Base-by-base conservation (phyloP, 1,140 invertebrate species). In the Dendroctonus ponderosae region DNA sequence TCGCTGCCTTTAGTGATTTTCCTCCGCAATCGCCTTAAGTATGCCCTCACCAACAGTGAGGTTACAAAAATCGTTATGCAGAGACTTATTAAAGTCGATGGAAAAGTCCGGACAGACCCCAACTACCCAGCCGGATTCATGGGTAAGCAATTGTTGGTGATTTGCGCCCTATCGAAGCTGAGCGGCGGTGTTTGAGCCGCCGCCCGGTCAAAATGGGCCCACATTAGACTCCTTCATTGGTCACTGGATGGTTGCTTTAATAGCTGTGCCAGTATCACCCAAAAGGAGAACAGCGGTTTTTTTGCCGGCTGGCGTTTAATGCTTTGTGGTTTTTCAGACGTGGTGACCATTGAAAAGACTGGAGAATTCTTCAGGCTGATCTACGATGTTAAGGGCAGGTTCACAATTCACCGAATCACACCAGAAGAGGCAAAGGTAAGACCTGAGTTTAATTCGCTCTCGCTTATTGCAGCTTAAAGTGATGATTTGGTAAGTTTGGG, bases 41-140 rank as follows among this genome's bases (percentile, higher is more conserved):
- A 99, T 85, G 98, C 98, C 51, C 84, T 99, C 14, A 99, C 95
- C 43, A 94, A 93, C 75, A 88, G 90, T 75, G 98, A 99, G 83
- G 96, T 97, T 2, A 95, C 90, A 46, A 99, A 98, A 82, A 99
- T 99, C 75, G 91, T 98, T 11, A 99, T 96, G 89, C 97, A 99
- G 81, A 87, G 98, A 49, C 84, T 99, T 8, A 97, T 99, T 77
- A 98, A 98, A 81, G 94, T 99, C 69, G 98, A 99, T 79, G 96
- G 95, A 52, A 98, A 98, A 86, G 91, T 99, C 39, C 86, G 98
- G 71, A 99, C 96, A 49, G 98, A 99, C 76, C 89, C 92, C 44
- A 97, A 93, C 71, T 99, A 92, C 79, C 98, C 98, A 53, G 89
- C 96, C 81, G 98, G 98, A 69, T 99, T 98, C 77, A 99, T 99